phyloP scores from a whole-genome alignment of 2,888 invertebrate genomes.

The Temnothorax ravouxi region DNA sequence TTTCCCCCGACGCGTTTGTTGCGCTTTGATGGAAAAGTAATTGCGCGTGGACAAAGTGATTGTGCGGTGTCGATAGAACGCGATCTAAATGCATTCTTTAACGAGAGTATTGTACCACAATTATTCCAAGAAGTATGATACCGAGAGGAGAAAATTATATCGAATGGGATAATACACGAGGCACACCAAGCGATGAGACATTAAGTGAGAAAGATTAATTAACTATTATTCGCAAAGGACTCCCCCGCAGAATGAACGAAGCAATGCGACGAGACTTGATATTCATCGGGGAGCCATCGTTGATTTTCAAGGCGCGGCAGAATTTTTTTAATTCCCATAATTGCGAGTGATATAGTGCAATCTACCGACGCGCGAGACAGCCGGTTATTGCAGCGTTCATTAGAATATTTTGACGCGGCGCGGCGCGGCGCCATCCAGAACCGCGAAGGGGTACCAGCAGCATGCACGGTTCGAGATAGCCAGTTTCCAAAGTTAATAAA shows the following conservation, averaged over 20 bases:
- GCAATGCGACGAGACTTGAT: constrained; percentile 14
- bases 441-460: constrained; percentile 40
- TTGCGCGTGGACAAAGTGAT: constrained; percentile 23
- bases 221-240: constrained; percentile 25
- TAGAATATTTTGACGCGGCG: constrained; percentile 61
- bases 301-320: constrained; percentile 38
- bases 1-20: background rate
- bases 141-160: background rate
- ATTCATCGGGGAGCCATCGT: constrained; percentile 46
- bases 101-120: background rate
- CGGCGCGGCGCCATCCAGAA: constrained; percentile 25
- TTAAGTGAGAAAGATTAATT: constrained; percentile 59
- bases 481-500: constrained; percentile 74
- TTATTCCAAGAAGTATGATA: background rate
- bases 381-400: constrained; percentile 55
- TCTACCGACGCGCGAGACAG: constrained; percentile 7
- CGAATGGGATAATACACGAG: background rate
- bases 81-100: background rate
- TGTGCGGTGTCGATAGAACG: constrained; percentile 9
- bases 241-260: background rate
- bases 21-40: constrained; percentile 22
- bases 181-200: background rate
- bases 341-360: constrained; percentile 50
- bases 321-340: constrained; percentile 62
- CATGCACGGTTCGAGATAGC: constrained; percentile 61